Conservation (phyloP, 2,797 vertebrate species). For the Enteromius paludinosus region DNA sequence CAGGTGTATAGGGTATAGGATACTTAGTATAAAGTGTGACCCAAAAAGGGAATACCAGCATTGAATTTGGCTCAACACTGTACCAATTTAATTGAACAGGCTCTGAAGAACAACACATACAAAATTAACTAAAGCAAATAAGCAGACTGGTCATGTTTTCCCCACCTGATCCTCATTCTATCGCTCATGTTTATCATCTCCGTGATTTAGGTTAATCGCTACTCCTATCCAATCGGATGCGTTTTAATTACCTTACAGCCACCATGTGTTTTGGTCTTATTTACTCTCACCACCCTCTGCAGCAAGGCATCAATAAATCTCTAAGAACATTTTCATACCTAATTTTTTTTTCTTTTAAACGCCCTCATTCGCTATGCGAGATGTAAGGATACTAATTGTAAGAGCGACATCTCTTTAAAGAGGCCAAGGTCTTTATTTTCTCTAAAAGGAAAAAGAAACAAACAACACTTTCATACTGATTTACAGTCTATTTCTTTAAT, state of each 20-base stretch:
- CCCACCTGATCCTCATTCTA: constrained; percentile 5
- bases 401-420: constrained; percentile 45
- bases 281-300: constrained; percentile 56
- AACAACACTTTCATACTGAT: constrained; percentile 29
- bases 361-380: constrained; percentile 11
- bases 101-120: too few relatives aligned
- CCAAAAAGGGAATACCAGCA: too few relatives aligned
- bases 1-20: too few relatives aligned
- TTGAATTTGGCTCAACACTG: too few relatives aligned
- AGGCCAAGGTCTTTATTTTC: constrained; percentile 30
- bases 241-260: constrained; percentile 67
- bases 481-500: constrained; percentile 14
- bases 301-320: constrained; percentile 56
- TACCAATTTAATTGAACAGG: too few relatives aligned
- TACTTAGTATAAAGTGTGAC: too few relatives aligned
- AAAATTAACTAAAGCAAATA: too few relatives aligned
- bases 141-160: not conserved
- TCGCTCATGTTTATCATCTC: constrained; percentile 39
- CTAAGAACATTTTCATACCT: constrained; percentile 49
- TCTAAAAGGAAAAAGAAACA: constrained; percentile 21
- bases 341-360: constrained; percentile 34
- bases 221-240: constrained; percentile 59
- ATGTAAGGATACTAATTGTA: constrained; percentile 41
- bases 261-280: constrained; percentile 53
- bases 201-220: constrained; percentile 31